Percentiles rank a stretch among this genome's conserved stretches.
Conservation (phyloP, 1,140 invertebrate species). For the Charaxes varanes region DNA sequence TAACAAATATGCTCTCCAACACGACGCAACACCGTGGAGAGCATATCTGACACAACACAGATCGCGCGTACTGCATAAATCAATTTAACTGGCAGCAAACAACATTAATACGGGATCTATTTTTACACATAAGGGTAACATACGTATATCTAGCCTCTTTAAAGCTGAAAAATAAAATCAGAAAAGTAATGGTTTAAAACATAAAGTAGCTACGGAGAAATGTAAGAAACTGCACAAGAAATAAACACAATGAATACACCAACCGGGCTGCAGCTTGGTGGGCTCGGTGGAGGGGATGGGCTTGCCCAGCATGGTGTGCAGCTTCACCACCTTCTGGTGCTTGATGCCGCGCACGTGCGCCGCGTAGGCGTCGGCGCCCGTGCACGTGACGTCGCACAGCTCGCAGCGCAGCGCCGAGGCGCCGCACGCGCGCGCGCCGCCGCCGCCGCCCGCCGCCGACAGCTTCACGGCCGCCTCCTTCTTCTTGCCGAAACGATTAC, state of each 20-base stretch:
- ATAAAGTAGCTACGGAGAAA: no score
- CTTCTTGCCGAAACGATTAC: no score
- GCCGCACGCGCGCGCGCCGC: slow-evolving; percentile 67
- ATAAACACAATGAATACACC: slow-evolving; percentile 14
- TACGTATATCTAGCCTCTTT: no score
- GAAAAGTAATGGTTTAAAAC: no score
- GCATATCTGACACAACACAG: slow-evolving; percentile 27
- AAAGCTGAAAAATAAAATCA: no score
- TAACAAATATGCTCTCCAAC: slow-evolving; percentile 45
- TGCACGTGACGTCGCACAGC: slow-evolving; percentile 98
- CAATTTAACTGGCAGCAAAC: no score
- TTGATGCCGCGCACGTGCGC: slow-evolving; percentile 98
- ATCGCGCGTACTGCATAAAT: no score
- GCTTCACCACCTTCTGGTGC: slow-evolving; percentile 97
- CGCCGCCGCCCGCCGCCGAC: slow-evolving; percentile 69
- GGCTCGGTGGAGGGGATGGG: slow-evolving; percentile 96
- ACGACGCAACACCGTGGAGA: slow-evolving; percentile 27
- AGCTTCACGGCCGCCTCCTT: slow-evolving; percentile 94
- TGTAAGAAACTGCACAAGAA: no score
- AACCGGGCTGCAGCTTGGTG: slow-evolving; percentile 80
- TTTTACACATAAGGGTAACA: no score
- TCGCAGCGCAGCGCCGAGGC: slow-evolving; percentile 86
- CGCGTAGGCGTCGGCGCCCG: slow-evolving; percentile 97
- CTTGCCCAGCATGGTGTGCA: slow-evolving; percentile 97
- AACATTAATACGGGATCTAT: no score